Percentiles rank a stretch among this genome's conserved stretches.
Conservation (phyloP, 2,888 invertebrate genomes). For the Horisme vitalbata region DNA sequence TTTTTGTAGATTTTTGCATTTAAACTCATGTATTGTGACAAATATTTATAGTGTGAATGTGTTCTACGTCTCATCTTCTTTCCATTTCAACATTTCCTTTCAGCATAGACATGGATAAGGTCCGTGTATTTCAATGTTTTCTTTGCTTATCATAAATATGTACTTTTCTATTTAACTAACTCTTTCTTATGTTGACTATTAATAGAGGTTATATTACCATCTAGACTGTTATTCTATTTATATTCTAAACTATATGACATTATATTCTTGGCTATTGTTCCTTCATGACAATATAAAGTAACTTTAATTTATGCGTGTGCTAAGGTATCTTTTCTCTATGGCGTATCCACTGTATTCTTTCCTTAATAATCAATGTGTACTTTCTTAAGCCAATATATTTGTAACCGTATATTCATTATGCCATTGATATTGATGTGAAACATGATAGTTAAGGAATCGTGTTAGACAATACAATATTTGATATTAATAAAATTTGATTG, state of each 20-base stretch:
- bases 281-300: constrained; percentile 65
- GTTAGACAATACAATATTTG: constrained; percentile 84
- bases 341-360: constrained; percentile 30
- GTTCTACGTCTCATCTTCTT: constrained; percentile 61
- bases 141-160: too few species aligned
- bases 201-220: constrained; percentile 17
- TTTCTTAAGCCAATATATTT: constrained; percentile 64
- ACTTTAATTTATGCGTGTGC: constrained; percentile 20
- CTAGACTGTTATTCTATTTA: constrained; percentile 32
- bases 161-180: constrained; percentile 1
- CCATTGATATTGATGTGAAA: constrained; percentile 79
- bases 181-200: constrained; percentile 21
- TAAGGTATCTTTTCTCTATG: constrained; percentile 22
- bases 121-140: not conserved
- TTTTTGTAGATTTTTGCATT: constrained; percentile 79
- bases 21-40: constrained; percentile 79
- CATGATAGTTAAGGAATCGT: constrained; percentile 82
- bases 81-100: constrained; percentile 40
- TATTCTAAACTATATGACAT: constrained; percentile 32
- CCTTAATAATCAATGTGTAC: constrained; percentile 46
- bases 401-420: constrained; percentile 69
- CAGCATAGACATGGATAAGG: constrained; percentile 1
- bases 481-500: constrained; percentile 83
- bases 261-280: constrained; percentile 65
- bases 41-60: constrained; percentile 73